Base-by-base conservation (phyloP, 1,140 invertebrate genomes). In the Dermatophagoides farinae region DNA sequence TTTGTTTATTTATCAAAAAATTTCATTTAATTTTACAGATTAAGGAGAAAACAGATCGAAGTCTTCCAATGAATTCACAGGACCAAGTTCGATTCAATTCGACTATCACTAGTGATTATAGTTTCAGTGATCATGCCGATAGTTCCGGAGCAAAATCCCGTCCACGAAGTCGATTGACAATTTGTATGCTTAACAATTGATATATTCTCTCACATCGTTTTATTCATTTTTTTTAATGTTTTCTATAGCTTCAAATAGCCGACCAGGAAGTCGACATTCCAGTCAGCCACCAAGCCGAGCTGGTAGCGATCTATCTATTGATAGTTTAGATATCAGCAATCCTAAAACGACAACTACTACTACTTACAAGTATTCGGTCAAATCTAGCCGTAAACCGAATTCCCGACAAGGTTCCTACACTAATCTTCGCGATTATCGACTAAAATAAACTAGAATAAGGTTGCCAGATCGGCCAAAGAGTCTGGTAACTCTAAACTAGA, bases 221-320 rank as follows among this genome's bases (percentile, higher is more conserved):
- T 53, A 31, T 39, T 53, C 1, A 31, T n/a, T 53, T 39, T 53
- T 31, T n/a, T n/a, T 53, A 9, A 5, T 43, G 55, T 39, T 37
- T 41, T 57, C 8, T 60, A 44, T 54, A 61, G 41, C 59, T 18
- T 39, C 86, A 53, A 80, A 82, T 40, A 88, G 85, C 66, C 78
- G 88, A 67, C 73, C 74, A 18, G 71, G 85, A 40, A 79, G 77
- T 68, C 72, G 80, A 69, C 83, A 84, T 47, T 65, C 66, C 25
- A 72, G 71, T 57, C 88, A 89, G 71, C 87, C 88, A 65, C 85
- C 88, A 22, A 92, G 88, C 69, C 80, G 89, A 68, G 86, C 91
- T 68, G 88, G 88, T 62, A 95, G 90, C 39, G 89, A 87, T 67
- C 78, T 89, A 50, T 90, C 87, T 22, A 75, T 92, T 59, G 87